Evolutionary conservation across 2,888 invertebrate genomes (phyloP).

Genomic region (Poecilobothrus nobilitatus): DNA sequence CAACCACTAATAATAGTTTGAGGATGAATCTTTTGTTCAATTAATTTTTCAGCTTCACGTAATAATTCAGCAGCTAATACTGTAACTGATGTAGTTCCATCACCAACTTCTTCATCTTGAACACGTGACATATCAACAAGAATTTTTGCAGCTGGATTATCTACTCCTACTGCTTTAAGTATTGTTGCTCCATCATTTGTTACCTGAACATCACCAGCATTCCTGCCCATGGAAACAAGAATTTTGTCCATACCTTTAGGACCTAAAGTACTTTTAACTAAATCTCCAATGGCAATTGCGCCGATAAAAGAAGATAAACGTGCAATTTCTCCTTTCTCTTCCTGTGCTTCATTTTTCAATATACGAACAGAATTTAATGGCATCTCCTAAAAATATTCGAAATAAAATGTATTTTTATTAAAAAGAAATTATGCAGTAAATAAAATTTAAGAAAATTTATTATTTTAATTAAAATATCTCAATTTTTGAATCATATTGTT

Average conservation of each 20-base stretch:
- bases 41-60: slow-evolving; percentile 87
- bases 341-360: slow-evolving; percentile 91
- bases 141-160: slow-evolving; percentile 98
- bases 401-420: background rate
- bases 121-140: slow-evolving; percentile 98
- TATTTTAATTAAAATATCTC: too few relatives aligned
- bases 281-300: slow-evolving; percentile 96
- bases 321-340: slow-evolving; percentile 95
- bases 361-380: slow-evolving; percentile 90
- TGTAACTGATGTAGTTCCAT: slow-evolving; percentile 99
- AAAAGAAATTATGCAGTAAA: too few relatives aligned
- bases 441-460: too few relatives aligned
- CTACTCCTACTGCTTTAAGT: slow-evolving; percentile 88
- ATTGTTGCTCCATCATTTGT: slow-evolving; percentile 99
- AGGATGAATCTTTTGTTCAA: slow-evolving; percentile 92
- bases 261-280: slow-evolving; percentile 95
- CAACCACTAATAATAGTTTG: slow-evolving; percentile 96
- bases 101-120: slow-evolving; percentile 98
- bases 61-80: slow-evolving; percentile 84
- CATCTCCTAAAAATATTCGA: slow-evolving; percentile 48
- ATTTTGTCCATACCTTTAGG: slow-evolving; percentile 99
- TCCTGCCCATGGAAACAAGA: slow-evolving; percentile 69
- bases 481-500: too few relatives aligned
- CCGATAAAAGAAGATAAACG: slow-evolving; percentile 96
- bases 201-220: slow-evolving; percentile 79